A percentile compares a stretch with the other conserved stretches of the same genome.
Evolutionary conservation across 2,888 invertebrate species (phyloP).

Genomic region (Adineta ricciae): DNA sequence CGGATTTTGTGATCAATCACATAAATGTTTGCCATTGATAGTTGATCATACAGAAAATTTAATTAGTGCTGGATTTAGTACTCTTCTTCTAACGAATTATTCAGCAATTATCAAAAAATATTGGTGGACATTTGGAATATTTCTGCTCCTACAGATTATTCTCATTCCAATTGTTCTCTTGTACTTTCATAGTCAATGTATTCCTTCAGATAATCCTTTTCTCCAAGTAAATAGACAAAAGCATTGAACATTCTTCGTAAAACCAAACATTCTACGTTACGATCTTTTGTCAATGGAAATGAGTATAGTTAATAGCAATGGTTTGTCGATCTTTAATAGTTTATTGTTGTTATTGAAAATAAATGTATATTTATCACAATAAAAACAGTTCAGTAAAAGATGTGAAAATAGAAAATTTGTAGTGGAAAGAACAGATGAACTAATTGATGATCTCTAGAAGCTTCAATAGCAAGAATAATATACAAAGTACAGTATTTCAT

Average conservation of each 20-base stretch:
- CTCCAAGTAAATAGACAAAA: not conserved
- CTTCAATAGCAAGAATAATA: too few species aligned
- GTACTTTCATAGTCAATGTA: not conserved
- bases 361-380: too few species aligned
- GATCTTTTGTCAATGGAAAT: too few species aligned
- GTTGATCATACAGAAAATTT: not conserved
- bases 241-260: not conserved
- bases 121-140: not conserved
- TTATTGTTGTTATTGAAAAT: too few species aligned
- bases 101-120: not conserved
- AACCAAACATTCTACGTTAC: too few species aligned
- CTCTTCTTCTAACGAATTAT: not conserved
- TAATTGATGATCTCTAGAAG: too few species aligned
- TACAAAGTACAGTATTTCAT: too few species aligned
- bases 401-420: too few species aligned
- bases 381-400: too few species aligned
- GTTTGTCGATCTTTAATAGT: too few species aligned
- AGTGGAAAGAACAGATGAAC: too few species aligned
- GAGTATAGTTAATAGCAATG: too few species aligned
- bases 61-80: not conserved
- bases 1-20: not conserved
- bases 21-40: not conserved
- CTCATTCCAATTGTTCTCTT: conserved; percentile 4
- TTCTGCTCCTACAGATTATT: not conserved
- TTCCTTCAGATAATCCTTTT: conserved; percentile 17